Percentiles rank a stretch among this genome's conserved stretches.
These are phyloP conservation scores for Sphyrna mokarran DNA, from an alignment of 2,113 vertebrate species.

Conservation along the genomic window DNA sequence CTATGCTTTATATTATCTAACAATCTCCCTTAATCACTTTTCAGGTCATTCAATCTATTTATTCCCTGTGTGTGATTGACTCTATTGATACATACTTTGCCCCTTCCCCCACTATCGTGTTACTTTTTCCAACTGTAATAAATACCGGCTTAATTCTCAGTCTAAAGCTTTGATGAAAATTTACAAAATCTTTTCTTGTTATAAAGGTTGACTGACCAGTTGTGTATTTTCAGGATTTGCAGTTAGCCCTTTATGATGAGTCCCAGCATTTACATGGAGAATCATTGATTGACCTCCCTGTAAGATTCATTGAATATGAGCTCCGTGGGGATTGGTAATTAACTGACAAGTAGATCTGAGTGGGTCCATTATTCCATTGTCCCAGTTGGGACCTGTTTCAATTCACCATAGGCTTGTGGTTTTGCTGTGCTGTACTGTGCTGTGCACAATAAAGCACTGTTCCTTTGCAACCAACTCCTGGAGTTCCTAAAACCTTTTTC, in stretches of 20 bases:
- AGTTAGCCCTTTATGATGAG: not conserved
- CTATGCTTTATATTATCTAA: not conserved
- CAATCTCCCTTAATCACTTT: not conserved
- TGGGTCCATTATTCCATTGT: no score
- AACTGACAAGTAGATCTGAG: no score
- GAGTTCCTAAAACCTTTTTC: no score
- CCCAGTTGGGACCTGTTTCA: no score
- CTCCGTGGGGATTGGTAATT: no score
- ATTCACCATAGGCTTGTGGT: no score
- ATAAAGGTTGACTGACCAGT: not conserved
- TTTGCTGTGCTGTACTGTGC: no score
- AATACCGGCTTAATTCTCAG: not conserved
- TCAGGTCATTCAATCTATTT: not conserved
- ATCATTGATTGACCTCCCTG: no score
- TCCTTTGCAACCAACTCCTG: no score
- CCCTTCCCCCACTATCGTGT: not conserved
- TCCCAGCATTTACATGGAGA: no score
- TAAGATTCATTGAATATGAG: no score
- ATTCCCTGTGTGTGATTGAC: not conserved
- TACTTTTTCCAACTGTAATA: not conserved
- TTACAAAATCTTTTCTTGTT: not conserved
- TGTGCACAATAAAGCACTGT: no score
- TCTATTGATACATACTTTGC: not conserved
- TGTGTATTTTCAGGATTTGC: not conserved
- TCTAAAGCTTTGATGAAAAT: not conserved